Evolutionary conservation across 2,797 vertebrate species (phyloP), one percentile per base, ranked within the genome.

Genomic region (Eremophila alpestris): DNA sequence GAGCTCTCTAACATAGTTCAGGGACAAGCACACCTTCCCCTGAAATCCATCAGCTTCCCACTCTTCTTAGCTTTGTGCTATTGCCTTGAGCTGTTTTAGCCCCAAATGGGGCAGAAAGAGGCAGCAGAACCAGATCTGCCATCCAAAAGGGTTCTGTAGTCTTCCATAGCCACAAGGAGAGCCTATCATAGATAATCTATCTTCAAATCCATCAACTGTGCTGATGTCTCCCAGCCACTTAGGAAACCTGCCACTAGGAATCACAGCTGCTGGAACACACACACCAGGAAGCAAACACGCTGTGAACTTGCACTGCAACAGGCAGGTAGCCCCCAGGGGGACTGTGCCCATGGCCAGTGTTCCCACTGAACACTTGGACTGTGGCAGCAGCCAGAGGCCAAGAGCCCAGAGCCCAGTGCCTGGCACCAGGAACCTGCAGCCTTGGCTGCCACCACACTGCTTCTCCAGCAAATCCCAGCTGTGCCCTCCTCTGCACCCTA

Each of bases 321-420:
- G 45, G 36, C 3, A 0, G 4, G 51, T 4, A 12, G 1, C 20
- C 55, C 19, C 29, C 2, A 5, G n/a, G 2, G 1, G 16, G 15
- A 20, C n/a, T 73, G 9, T 29, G 52, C 5, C 40, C 4, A 0
- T 20, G 62, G 27, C 41, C 60, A 11, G 36, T n/a, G 26, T 7
- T 36, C 26, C 40, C 58, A 52, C 1, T 17, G 58, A 62, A 48
- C 21, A 14, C 12, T 13, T 5, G 32, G 45, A 46, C 3, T 4
- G 3, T 0, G 0, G 73, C 69, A 74, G 30, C 30, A 51, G 30
- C 17, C 20, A 6, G 13, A 62, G 32, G 45, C 20, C 29, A 52
- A 38, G 19, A 55, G 38, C 32, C 36, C 16, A 8, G 45, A 20
- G 27, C 4, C 10, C 48, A 2, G 1, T 0, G 9, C 69, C 40